Evolutionary conservation across 2,113 vertebrate species (phyloP).

Genomic region (Poeciliopsis prolifica): DNA sequence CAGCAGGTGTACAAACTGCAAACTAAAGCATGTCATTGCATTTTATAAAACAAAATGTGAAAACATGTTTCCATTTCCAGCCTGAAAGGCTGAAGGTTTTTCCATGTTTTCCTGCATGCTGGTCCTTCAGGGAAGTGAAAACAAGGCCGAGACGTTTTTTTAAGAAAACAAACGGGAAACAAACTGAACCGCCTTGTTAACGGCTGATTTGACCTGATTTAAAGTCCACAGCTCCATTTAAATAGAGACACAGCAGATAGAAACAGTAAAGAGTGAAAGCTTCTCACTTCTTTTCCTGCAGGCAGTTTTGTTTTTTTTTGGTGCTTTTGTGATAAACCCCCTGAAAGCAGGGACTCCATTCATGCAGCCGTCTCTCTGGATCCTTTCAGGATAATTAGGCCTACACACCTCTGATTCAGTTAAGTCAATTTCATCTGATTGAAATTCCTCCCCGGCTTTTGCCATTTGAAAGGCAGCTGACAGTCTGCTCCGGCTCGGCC

Average conservation of each 20-base stretch:
- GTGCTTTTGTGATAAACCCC: conserved; percentile 23
- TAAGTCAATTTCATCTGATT: conserved; percentile 55
- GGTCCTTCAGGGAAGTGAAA: too few species aligned
- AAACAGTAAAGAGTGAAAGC: not conserved
- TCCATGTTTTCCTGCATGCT: too few species aligned
- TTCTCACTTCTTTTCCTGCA: not conserved
- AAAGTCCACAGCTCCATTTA: too few species aligned
- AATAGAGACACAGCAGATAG: not conserved
- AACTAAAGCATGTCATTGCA: too few species aligned
- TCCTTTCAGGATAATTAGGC: conserved; percentile 45
- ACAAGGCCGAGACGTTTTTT: too few species aligned
- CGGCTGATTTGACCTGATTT: too few species aligned
- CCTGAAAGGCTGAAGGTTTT: too few species aligned
- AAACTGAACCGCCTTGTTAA: too few species aligned
- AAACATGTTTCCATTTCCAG: too few species aligned
- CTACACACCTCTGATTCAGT: conserved; percentile 38
- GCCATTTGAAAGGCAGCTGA: conserved; percentile 60
- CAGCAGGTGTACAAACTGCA: too few species aligned
- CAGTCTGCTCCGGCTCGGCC: conserved; percentile 25
- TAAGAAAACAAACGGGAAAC: too few species aligned
- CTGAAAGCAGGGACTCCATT: conserved; percentile 22
- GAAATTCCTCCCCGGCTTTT: conserved; percentile 62
- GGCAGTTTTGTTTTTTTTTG: not conserved
- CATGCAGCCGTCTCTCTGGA: conserved; percentile 36
- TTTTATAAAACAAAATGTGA: too few species aligned